Evolutionary conservation across 1,140 invertebrate species (phyloP).

Genomic region (Plutomurus gul): DNA sequence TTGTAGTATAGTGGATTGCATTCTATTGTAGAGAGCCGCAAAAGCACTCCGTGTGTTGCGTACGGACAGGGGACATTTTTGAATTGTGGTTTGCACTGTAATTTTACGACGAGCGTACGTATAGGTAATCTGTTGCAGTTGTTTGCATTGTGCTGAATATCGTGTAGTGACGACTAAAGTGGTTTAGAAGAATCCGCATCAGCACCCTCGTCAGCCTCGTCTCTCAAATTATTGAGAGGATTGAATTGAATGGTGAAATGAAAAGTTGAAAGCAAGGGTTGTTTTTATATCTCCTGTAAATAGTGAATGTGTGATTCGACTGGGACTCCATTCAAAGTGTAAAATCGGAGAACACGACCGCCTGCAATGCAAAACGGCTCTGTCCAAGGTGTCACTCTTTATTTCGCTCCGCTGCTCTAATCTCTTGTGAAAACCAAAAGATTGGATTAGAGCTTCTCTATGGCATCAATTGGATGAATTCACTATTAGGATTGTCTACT

Average conservation of each 20-base stretch:
- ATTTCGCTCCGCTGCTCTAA: slow-evolving; percentile 44
- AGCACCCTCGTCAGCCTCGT: slow-evolving; percentile 15
- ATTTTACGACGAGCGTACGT: no score
- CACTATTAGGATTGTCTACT: neutral
- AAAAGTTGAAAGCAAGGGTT: slow-evolving; percentile 24
- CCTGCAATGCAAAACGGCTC: slow-evolving; percentile 37
- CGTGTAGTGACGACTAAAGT: neutral
- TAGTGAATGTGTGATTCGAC: slow-evolving; percentile 30
- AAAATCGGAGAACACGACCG: slow-evolving; percentile 42
- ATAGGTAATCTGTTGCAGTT: neutral
- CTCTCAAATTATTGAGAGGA: slow-evolving; percentile 21
- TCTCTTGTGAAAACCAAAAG: slow-evolving; percentile 41
- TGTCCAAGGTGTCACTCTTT: slow-evolving; percentile 49
- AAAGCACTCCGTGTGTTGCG: neutral
- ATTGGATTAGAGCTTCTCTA: slow-evolving; percentile 25
- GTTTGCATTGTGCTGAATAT: neutral
- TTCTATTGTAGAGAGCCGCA: slow-evolving; percentile 3
- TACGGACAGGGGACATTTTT: neutral
- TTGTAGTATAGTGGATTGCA: neutral
- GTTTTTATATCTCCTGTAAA: slow-evolving; percentile 25
- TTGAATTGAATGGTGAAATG: slow-evolving; percentile 26
- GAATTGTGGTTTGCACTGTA: neutral
- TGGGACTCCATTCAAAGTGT: slow-evolving; percentile 27
- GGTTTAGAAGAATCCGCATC: neutral
- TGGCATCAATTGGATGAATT: slow-evolving; percentile 20